phyloP scores from a whole-genome alignment of 1,140 invertebrate genomes.

The Planococcus citri region DNA sequence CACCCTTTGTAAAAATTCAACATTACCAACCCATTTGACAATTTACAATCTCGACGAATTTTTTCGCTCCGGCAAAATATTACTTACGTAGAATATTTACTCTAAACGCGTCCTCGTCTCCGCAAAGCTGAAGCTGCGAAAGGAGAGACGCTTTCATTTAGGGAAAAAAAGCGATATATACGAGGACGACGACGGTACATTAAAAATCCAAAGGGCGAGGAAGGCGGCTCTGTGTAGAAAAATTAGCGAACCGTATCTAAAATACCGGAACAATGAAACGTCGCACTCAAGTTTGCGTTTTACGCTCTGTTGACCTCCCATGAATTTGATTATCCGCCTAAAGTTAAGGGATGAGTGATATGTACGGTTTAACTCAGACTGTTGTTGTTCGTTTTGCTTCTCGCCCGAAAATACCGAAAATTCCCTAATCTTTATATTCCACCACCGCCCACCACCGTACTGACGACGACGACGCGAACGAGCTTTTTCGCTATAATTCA shows the following conservation, averaged over 20 bases:
- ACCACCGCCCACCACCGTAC: background rate
- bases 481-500: background rate
- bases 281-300: slow-evolving; percentile 20
- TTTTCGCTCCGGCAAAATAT: too few relatives aligned
- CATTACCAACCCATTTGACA: too few relatives aligned
- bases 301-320: slow-evolving; percentile 19
- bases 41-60: too few relatives aligned
- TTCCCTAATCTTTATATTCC: background rate
- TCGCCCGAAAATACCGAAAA: background rate
- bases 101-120: too few relatives aligned
- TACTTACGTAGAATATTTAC: too few relatives aligned
- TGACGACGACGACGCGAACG: background rate
- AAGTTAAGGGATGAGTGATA: slow-evolving; percentile 15
- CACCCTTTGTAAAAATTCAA: too few relatives aligned
- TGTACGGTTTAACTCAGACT: background rate
- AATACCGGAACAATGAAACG: slow-evolving; percentile 20
- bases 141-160: too few relatives aligned
- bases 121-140: too few relatives aligned
- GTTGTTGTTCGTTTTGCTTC: too few relatives aligned
- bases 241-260: slow-evolving; percentile 20
- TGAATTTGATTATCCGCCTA: slow-evolving; percentile 13
- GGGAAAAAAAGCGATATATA: too few relatives aligned
- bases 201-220: background rate
- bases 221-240: background rate
- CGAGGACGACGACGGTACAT: too few relatives aligned